Evolutionary conservation across 2,113 vertebrate genomes (phyloP).

Genomic region (Trogon melanurus): DNA sequence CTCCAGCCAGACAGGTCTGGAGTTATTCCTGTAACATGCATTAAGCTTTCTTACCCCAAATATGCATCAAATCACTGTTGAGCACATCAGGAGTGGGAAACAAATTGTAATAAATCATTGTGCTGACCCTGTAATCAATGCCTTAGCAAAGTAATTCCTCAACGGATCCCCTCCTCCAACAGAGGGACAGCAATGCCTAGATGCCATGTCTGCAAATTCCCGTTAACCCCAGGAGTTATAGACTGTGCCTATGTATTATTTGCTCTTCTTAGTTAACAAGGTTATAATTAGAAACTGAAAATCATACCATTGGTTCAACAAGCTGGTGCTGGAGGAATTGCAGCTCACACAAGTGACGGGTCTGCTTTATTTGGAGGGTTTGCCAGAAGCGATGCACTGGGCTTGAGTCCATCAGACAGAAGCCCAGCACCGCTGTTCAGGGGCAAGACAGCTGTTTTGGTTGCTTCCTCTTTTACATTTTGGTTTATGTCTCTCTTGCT

Average conservation of each 20-base stretch:
- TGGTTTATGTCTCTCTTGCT: not conserved
- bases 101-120: not conserved
- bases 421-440: not conserved
- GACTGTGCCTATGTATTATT: not conserved
- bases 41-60: not conserved
- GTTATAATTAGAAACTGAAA: not conserved
- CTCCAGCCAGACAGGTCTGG: not conserved
- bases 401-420: not conserved
- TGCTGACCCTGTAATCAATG: not conserved
- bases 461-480: not conserved
- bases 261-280: conserved; percentile 20
- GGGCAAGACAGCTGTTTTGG: not conserved
- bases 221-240: not conserved
- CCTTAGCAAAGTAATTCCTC: not conserved
- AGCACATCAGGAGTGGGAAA: not conserved
- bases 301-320: not conserved
- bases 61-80: not conserved
- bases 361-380: not conserved
- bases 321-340: not conserved
- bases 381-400: not conserved
- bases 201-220: not conserved
- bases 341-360: not conserved
- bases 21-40: not conserved
- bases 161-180: not conserved
- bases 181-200: not conserved